These are phyloP conservation scores for Xanthia icteritia DNA, from an alignment of 2,888 invertebrate species.

Conservation along the genomic window DNA sequence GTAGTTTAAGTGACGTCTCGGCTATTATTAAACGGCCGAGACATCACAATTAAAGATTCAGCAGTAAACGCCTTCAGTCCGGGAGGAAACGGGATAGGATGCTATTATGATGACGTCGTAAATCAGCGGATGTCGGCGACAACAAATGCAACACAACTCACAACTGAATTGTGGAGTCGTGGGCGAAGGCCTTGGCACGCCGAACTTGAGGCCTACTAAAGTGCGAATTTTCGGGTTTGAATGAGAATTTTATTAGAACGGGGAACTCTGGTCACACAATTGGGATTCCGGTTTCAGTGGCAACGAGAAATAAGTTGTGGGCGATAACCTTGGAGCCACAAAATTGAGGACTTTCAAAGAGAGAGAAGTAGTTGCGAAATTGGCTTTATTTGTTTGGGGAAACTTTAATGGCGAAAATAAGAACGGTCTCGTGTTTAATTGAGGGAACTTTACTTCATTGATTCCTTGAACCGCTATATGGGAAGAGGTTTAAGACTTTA, in stretches of 20 bases:
- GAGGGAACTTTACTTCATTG: background rate
- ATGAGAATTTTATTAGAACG: constrained; percentile 14
- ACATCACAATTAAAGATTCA: constrained; percentile 74
- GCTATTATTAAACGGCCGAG: no score
- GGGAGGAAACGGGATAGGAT: constrained; percentile 82
- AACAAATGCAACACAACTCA: constrained; percentile 79
- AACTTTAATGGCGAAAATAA: background rate
- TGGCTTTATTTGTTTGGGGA: no score
- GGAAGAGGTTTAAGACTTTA: background rate
- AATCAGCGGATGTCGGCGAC: constrained; percentile 88
- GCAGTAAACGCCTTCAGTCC: constrained; percentile 69
- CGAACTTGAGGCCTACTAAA: constrained; percentile 58
- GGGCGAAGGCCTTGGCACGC: constrained; percentile 74
- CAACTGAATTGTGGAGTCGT: constrained; percentile 69
- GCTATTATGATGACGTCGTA: constrained; percentile 74
- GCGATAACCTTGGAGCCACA: background rate
- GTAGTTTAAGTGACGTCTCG: no score
- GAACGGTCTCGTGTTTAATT: background rate
- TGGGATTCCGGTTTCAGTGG: background rate
- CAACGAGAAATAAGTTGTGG: background rate
- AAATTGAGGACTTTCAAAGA: background rate
- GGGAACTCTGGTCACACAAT: background rate
- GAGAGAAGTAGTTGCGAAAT: background rate
- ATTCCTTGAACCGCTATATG: background rate
- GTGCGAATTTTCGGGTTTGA: constrained; percentile 25